Base-by-base conservation (phyloP, 2,797 vertebrate genomes). In the Pterois miles region DNA sequence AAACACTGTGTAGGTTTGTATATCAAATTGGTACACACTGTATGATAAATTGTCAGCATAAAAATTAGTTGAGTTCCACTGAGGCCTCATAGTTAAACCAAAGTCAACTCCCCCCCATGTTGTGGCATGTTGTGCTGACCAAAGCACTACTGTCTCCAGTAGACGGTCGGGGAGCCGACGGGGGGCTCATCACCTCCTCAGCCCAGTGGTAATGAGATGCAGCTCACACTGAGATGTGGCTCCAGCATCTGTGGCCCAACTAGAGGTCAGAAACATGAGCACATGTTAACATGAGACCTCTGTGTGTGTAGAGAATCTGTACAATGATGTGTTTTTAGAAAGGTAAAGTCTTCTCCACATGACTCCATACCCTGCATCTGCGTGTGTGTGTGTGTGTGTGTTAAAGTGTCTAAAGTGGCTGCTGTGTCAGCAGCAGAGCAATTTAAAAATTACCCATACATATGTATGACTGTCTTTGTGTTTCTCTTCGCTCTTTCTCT, bases 181-280 rank as follows among this genome's bases (percentile, higher is more conserved):
- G 82, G 88, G 67, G 83, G 76, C 22, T 31, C 67, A 36, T 81
- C 70, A 75, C 76, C 85, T 79, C 78, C 58, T 83, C 80, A 34
- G 76, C 64, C 72, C 83, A 66, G 80, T 34, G 66, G 77, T 92
- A 91, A 93, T 91, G 83, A 89, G 81, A 90, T 91, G 80, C 86
- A 82, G 58, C 76, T 88, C 91, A 89, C 84, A 85, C 82, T 86
- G 82, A 74, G 87, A 83, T 48, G 78, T 69, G 77, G 31, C 83
- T 73, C 20, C 67, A 74, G 87, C 89, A 91, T 91, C 83, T 83
- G 91, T 80, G 85, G 69, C 80, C 52, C 69, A 71, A 71, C 63
- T 50, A 81, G 84, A 88, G 92, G 90, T 93, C 91, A 87, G 77
- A 88, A 31, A 77, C 57, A 89, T 65, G 73, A 84, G 58, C 82